Base-by-base conservation (phyloP, 2,113 vertebrate species). In the Baryphthengus martii region DNA sequence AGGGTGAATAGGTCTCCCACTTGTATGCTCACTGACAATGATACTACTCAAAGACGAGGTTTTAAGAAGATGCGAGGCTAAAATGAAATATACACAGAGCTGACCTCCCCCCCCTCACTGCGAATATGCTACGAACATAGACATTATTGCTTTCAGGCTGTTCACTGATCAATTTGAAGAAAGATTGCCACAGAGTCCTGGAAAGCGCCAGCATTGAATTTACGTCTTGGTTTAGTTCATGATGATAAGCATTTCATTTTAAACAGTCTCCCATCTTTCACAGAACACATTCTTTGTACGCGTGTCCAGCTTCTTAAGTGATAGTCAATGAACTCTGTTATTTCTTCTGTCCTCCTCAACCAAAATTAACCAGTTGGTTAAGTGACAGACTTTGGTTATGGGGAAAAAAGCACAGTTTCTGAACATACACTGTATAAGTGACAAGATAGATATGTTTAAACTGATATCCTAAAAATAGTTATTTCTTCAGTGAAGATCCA, bases 381-480 rank as follows among this genome's bases (percentile, higher is more conserved):
- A 85, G 26, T 4, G 2, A 82, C 58, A 73, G 78, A 61, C 58
- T 82, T 58, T 4, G 33, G 50, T 40, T 80, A 28, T 5, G 17
- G 29, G 12, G 31, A 21, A 59, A 61, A 65, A 86, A 86, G 13
- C 7, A 18, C 65, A 20, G 40, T 37, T 90, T 88, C 83, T 77
- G 66, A 92, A 72, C n/a, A 52, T 44, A 37, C 42, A 9, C 25
- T 18, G 31, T 26, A n/a, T 6, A 37, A 93, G 45, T 16, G 42
- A 74, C 39, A 45, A 71, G 29, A 76, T 13, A 93, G 88, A 91
- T 82, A 20, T 10, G 61, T 87, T 90, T 40, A 72, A 88, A 50
- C 28, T 61, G 66, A 96, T 84, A 96, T 16, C 86, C 80, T 93
- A 95, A 93, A 96, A 94, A 95, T 84, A 96, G 90, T 90, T 90